Evolutionary conservation across 2,888 invertebrate genomes (phyloP).

Genomic region (Sussaba pulchella): DNA sequence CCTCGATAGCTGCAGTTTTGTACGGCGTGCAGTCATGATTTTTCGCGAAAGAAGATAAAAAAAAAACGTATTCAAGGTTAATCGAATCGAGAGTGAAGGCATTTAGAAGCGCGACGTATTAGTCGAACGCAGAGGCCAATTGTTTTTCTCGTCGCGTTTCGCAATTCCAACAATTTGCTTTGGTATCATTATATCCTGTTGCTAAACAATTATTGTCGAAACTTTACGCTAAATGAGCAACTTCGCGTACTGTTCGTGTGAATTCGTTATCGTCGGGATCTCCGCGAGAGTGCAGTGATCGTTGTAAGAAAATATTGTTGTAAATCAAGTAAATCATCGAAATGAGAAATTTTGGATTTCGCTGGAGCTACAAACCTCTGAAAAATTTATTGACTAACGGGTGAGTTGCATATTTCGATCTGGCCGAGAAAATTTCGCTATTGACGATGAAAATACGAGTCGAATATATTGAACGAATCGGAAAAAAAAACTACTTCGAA

Average conservation of each 20-base stretch:
- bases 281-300: conserved; percentile 8
- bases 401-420: conserved; percentile 39
- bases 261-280: background rate
- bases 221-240: conserved; percentile 4
- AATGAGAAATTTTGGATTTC: conserved; percentile 43
- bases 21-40: conserved; percentile 16
- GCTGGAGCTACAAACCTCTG: conserved; percentile 50
- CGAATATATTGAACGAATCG: background rate
- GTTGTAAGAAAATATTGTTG: background rate
- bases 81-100: conserved; percentile 33
- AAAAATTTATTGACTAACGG: conserved; percentile 36
- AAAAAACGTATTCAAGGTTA: conserved; percentile 36
- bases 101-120: conserved; percentile 24
- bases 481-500: background rate
- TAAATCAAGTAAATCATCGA: background rate
- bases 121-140: background rate
- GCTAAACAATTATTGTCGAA: background rate
- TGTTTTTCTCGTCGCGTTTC: conserved; percentile 16
- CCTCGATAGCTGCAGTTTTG: conserved; percentile 9
- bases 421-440: background rate
- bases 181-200: background rate
- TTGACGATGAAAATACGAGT: too few relatives aligned
- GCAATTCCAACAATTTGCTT: conserved; percentile 12
- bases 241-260: background rate
- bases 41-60: too few relatives aligned